Evolutionary conservation across 2,888 invertebrate genomes (phyloP).

Genomic region (Eustalomyia histrio): DNA sequence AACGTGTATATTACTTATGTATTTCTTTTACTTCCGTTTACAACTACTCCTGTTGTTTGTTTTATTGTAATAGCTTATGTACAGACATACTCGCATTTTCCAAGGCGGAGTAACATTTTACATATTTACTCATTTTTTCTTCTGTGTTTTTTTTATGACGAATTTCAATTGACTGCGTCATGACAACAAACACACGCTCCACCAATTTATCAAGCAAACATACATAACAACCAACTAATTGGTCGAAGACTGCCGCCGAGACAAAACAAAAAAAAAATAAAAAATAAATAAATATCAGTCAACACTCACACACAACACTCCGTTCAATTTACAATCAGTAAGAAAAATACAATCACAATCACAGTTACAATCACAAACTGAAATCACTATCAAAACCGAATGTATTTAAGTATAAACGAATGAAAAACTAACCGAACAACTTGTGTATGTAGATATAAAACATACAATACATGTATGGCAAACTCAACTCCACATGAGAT

Average conservation of each 20-base stretch:
- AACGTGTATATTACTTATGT: too few relatives aligned
- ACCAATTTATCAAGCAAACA: constrained; percentile 61
- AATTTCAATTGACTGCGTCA: constrained; percentile 58
- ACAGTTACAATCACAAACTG: constrained; percentile 17
- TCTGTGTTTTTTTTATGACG: constrained; percentile 41
- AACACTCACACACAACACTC: background rate
- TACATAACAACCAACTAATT: constrained; percentile 63
- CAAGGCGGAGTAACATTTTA: background rate
- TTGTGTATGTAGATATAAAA: constrained; percentile 1
- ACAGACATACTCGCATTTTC: background rate
- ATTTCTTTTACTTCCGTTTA: too few relatives aligned
- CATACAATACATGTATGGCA: too few relatives aligned
- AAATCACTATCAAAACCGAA: constrained; percentile 23
- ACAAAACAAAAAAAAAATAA: constrained; percentile 45
- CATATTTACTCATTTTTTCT: constrained; percentile 25
- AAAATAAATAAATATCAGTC: too few relatives aligned
- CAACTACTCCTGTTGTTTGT: too few relatives aligned
- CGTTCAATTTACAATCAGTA: too few relatives aligned
- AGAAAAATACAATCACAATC: background rate
- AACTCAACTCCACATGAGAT: constrained; percentile 35
- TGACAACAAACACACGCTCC: constrained; percentile 63
- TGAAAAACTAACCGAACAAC: constrained; percentile 50
- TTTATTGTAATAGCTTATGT: too few relatives aligned
- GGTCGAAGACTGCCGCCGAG: constrained; percentile 57
- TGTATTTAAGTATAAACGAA: constrained; percentile 34